Base-by-base conservation (phyloP, 2,113 vertebrate genomes). In the Takifugu bimaculatus region DNA sequence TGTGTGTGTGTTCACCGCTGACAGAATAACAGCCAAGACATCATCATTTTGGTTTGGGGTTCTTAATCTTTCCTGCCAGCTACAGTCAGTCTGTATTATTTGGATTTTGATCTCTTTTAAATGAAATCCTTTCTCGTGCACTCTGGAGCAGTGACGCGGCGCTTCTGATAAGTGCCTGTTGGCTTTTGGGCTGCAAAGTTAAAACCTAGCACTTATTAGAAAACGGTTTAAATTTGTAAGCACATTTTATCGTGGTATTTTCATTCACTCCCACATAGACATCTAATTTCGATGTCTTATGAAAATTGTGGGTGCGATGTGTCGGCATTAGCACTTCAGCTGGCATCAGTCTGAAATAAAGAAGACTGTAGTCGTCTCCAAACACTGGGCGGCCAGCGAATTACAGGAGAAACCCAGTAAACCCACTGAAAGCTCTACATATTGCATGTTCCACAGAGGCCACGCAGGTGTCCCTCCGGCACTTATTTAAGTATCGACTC, bases 271-370 rank as follows among this genome's bases (percentile, higher is more conserved):
- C 35, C 35, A 39, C 35, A 1, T 10, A 39, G 11, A 39, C 35
- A 39, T 39, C 35, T 39, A 39, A 39, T 39, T 39, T 39, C 11
- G 49, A 9, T 28, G 14, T 27, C 27, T 14, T 56, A 27, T 52
- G 26, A 50, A 45, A 51, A 39, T 11, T 39, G 35, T 39, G 35
- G 35, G 35, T 39, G 35, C 11, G 35, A 39, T 39, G 35, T 39
- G 35, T 39, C 47, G 28, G 68, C 82, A 85, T 88, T 83, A 78
- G 56, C 79, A 79, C 69, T 81, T 60, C 14, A 32, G 47, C 53
- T 77, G 68, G 75, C 70, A 50, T 58, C 10, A 35, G 60, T 59
- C 50, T 63, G 65, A 63, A 69, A 26, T 49, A 32, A 49, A 2
- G 14, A 52, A 47, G 63, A 47, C 61, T 57, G 67, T 57, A 63